phyloP scores from a whole-genome alignment of 2,888 invertebrate genomes.

The Morpho deidamia region DNA sequence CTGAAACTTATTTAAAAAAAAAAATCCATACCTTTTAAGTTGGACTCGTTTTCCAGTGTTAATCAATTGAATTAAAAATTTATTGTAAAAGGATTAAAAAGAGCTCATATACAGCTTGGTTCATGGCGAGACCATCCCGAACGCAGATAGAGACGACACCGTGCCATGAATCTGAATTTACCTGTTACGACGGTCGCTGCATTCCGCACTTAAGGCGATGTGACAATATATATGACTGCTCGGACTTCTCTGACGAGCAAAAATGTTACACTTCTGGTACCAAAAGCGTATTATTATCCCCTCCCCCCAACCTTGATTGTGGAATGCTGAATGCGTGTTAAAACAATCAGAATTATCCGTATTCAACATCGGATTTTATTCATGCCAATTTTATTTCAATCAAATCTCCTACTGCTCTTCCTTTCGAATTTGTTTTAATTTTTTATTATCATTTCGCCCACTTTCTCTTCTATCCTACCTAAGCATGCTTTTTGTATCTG shows the following conservation, averaged over 20 bases:
- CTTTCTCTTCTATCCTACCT: too few relatives aligned
- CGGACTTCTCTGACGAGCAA: conserved; percentile 94
- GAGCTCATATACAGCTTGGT: conserved; percentile 55
- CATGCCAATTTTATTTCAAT: not conserved
- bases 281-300: conserved; percentile 34
- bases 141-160: conserved; percentile 43
- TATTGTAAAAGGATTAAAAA: conserved; percentile 21
- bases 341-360: conserved; percentile 18
- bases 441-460: not conserved
- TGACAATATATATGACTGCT: conserved; percentile 94
- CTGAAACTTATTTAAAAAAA: too few relatives aligned
- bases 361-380: conserved; percentile 8
- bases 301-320: conserved; percentile 25
- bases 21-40: too few relatives aligned
- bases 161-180: conserved; percentile 83
- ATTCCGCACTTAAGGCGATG: conserved; percentile 87
- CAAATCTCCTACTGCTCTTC: not conserved
- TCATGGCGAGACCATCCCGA: conserved; percentile 50
- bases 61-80: not conserved
- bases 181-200: conserved; percentile 87
- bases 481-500: too few relatives aligned
- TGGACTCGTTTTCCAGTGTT: not conserved
- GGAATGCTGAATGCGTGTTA: conserved; percentile 47
- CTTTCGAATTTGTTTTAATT: not conserved
- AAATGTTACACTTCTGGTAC: conserved; percentile 83